Evolutionary conservation across 2,797 vertebrate genomes (phyloP).

Genomic region (Falco columbarius): DNA sequence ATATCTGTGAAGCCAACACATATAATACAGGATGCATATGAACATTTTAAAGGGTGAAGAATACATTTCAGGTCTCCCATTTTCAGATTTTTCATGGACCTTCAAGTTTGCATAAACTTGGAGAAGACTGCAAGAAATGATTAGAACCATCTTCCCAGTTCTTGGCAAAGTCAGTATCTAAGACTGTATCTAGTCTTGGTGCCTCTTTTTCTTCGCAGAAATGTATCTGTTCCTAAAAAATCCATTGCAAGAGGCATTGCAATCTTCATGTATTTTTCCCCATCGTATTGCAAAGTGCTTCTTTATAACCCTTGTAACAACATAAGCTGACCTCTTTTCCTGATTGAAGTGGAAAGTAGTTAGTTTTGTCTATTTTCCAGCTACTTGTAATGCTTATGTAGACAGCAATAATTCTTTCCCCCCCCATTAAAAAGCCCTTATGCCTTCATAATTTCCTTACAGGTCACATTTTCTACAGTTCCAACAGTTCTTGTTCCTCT

Average conservation of each 20-base stretch:
- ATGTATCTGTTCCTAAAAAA: not conserved
- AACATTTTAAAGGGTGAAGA: not conserved
- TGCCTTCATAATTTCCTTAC: not conserved
- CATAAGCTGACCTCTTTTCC: not conserved
- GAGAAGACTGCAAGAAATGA: not conserved
- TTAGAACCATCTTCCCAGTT: not conserved
- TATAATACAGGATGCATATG: not conserved
- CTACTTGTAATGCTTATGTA: not conserved
- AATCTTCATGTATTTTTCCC: not conserved
- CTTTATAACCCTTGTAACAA: not conserved
- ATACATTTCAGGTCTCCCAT: not conserved
- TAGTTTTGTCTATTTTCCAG: not conserved
- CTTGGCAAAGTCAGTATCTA: not conserved
- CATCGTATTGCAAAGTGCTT: not conserved
- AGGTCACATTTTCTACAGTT: not conserved
- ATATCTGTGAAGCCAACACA: not conserved
- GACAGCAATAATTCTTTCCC: not conserved
- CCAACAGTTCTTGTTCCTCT: not conserved
- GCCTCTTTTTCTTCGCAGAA: not conserved
- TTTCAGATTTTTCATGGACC: not conserved
- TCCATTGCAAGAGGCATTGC: not conserved
- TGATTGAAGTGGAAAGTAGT: not conserved
- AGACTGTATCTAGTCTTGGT: not conserved
- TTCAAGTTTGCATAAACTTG: not conserved
- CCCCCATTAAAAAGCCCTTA: not conserved